Evolutionary conservation across 2,113 vertebrate genomes (phyloP).

Genomic region (Thymallus thymallus): DNA sequence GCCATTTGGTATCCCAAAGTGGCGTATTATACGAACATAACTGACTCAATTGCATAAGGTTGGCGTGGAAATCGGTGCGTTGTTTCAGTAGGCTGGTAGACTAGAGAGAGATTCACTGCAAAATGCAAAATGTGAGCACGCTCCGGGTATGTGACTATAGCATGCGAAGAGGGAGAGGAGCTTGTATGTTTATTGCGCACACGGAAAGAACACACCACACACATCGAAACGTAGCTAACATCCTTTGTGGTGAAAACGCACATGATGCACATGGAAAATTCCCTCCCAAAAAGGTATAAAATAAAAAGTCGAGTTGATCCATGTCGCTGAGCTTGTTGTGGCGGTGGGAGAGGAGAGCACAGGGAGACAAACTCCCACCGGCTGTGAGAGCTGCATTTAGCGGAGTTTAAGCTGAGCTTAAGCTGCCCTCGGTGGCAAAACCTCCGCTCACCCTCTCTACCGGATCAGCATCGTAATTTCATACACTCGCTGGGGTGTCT

Average conservation of each 20-base stretch:
- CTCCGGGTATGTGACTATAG: too few species aligned
- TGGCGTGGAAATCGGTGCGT: not conserved
- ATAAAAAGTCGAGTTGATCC: constrained; percentile 5
- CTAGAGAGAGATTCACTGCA: not conserved
- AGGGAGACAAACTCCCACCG: constrained; percentile 29
- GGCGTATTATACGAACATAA: not conserved
- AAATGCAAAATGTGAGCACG: not conserved
- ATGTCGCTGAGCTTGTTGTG: constrained; percentile 12
- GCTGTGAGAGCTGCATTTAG: constrained; percentile 36
- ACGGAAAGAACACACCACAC: not conserved
- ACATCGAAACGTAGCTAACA: not conserved
- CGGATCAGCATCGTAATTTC: constrained; percentile 57
- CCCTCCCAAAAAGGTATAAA: not conserved
- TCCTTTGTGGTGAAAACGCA: not conserved
- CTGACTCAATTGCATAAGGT: too few species aligned
- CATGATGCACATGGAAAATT: not conserved
- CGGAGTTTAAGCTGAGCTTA: constrained; percentile 47
- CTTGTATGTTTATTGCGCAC: not conserved
- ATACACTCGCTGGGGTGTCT: constrained; percentile 58
- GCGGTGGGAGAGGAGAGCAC: not conserved
- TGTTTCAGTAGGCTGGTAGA: not conserved
- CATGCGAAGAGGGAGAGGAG: not conserved
- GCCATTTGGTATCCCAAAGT: too few species aligned
- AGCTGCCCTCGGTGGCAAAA: constrained; percentile 51
- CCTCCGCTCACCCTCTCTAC: constrained; percentile 32